phyloP scores from a whole-genome alignment of 2,888 invertebrate species.

The Tachina fera region DNA sequence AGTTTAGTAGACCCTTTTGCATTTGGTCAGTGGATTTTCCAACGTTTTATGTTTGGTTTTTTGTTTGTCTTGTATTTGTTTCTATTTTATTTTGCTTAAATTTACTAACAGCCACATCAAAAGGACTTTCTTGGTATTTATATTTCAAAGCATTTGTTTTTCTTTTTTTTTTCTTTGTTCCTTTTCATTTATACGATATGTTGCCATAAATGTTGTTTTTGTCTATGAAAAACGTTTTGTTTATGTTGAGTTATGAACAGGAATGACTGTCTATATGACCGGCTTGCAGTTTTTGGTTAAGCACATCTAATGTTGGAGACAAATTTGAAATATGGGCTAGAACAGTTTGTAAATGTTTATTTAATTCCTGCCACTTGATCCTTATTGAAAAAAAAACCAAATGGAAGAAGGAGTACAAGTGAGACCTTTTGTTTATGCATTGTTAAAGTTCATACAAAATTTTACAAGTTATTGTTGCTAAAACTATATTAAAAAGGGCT shows the following conservation, averaged over 20 bases:
- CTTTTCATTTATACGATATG: constrained; percentile 14
- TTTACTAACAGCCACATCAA: constrained; percentile 62
- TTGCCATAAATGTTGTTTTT: constrained; percentile 39
- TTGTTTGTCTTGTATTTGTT: constrained; percentile 9
- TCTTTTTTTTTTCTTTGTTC: constrained; percentile 34
- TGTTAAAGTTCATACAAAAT: background rate
- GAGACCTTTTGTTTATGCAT: background rate
- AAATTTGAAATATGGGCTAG: constrained; percentile 31
- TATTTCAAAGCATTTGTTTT: constrained; percentile 68
- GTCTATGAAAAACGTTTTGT: constrained; percentile 15
- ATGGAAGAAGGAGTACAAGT: background rate
- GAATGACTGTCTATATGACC: background rate
- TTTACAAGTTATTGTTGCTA: background rate
- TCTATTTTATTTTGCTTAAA: constrained; percentile 9
- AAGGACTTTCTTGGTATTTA: constrained; percentile 69
- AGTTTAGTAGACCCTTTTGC: constrained; percentile 42
- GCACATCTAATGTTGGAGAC: constrained; percentile 17
- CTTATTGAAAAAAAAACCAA: background rate
- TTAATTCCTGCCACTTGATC: background rate
- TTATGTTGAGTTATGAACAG: constrained; percentile 15
- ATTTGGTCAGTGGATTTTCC: constrained; percentile 65
- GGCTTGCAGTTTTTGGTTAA: constrained; percentile 47
- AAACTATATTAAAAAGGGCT: too few relatives aligned
- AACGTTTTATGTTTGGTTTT: constrained; percentile 18
- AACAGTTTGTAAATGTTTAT: constrained; percentile 17